These are phyloP conservation scores for Pempheris klunzingeri DNA, from an alignment of 2,797 vertebrate species.

Conservation along the genomic window DNA sequence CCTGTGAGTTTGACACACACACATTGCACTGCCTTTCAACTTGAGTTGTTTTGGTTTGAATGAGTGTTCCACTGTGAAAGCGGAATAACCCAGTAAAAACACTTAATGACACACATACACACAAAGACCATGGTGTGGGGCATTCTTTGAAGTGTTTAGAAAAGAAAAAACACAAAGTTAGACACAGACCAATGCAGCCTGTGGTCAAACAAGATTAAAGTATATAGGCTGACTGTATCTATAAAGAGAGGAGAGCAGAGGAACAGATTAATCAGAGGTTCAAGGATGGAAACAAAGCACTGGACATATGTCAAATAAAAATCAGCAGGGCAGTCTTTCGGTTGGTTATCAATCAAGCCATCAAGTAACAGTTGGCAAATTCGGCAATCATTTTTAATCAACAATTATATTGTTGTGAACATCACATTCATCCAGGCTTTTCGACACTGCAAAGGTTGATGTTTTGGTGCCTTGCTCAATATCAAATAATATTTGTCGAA, in stretches of 20 bases:
- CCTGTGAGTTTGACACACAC: constrained; percentile 25
- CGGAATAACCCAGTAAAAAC: constrained; percentile 34
- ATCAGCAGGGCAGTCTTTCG: background rate
- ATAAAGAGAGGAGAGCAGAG: background rate
- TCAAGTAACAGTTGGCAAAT: background rate
- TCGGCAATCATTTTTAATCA: background rate
- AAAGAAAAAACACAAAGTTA: constrained; percentile 1
- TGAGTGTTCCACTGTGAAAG: constrained; percentile 21
- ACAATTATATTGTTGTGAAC: background rate
- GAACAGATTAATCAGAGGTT: background rate
- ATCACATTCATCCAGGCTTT: background rate
- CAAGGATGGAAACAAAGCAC: background rate
- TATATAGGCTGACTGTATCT: background rate
- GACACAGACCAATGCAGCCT: constrained; percentile 8
- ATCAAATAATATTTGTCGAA: background rate
- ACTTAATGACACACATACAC: constrained; percentile 10
- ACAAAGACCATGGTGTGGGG: constrained; percentile 8
- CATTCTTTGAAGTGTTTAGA: background rate
- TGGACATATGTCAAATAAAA: background rate
- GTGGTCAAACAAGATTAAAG: background rate
- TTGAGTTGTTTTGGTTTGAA: constrained; percentile 24
- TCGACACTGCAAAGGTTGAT: background rate
- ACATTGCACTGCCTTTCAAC: constrained; percentile 18
- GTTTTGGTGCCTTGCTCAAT: background rate
- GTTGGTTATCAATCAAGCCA: background rate